Conservation (phyloP, 1,140 invertebrate genomes). For the Pseudomyrmex pallidus region DNA sequence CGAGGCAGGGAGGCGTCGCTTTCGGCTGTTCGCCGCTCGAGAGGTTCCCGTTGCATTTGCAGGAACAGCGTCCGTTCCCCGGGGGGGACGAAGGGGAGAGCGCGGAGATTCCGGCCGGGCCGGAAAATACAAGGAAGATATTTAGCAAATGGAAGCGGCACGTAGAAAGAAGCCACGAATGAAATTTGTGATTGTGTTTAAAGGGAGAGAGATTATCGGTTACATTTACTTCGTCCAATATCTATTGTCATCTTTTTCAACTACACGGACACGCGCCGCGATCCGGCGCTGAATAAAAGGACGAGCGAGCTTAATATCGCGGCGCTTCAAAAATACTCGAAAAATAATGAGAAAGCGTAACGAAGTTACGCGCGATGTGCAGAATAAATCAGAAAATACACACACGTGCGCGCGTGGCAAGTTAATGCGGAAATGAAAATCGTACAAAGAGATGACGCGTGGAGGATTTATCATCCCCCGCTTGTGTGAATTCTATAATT, state of each 20-base stretch:
- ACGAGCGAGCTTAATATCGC: not conserved
- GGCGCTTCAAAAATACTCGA: not conserved
- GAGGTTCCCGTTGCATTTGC: not conserved
- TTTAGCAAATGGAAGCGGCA: constrained; percentile 25
- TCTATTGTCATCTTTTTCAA: not conserved
- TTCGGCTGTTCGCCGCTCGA: constrained; percentile 25
- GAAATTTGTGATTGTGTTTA: constrained; percentile 32
- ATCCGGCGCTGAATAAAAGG: not conserved
- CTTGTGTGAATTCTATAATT: constrained; percentile 28
- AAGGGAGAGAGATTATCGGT: constrained; percentile 9
- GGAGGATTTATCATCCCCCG: not conserved
- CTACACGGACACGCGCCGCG: not conserved
- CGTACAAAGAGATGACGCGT: not conserved
- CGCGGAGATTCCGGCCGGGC: not conserved
- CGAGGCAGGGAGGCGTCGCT: constrained; percentile 44
- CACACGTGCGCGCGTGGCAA: not conserved
- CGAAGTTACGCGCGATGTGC: not conserved
- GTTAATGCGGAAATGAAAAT: not conserved
- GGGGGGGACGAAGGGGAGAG: not conserved
- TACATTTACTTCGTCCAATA: not conserved
- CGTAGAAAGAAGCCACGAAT: constrained; percentile 20
- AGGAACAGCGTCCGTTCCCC: constrained; percentile 1
- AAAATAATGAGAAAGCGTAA: not conserved
- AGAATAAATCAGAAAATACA: no score
- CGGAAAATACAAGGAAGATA: constrained; percentile 13